Evolutionary conservation across 2,797 vertebrate species (phyloP), one percentile per base, ranked within the genome.

Genomic region (Macrochelys suwanniensis): DNA sequence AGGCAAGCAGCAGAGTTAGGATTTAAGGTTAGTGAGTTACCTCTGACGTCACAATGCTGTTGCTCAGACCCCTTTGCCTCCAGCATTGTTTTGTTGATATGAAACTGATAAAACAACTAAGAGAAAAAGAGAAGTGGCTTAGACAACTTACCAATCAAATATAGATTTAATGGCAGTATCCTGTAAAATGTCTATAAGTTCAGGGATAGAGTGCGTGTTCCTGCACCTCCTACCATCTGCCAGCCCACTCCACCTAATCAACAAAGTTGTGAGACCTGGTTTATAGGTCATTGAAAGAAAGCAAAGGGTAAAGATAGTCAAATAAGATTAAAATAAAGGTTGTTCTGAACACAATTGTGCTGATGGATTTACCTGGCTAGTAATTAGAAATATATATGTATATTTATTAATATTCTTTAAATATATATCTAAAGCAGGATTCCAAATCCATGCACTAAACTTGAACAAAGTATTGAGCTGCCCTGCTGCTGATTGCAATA

Each of bases 101-200:
- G 91, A 83, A 82, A 71, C 61, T 84, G 84, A 89, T 68, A 68
- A 85, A 95, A 90, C 59, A 89, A 53, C 74, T 80, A 2, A 56
- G 92, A 83, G 89, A 81, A 92, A 76, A 76, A 47, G 51, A n/a
- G 33, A 83, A 93, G 33, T 78, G n/a, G 19, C n/a, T 11, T 88
- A 92, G 12, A 76, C 6, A 76, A 47, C 19, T 68, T 68, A 37
- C n/a, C 50, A 86, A 90, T 80, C 3, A 47, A 26, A 1, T 74
- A 87, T 13, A 53, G 45, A 17, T 85, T 96, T 90, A 47, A 82
- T 37, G 56, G 12, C 49, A 83, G 5, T 8, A 13, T 77, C n/a
- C 83, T 93, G 89, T 68, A 91, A 93, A 95, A 92, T 90, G 92
- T 56, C 21, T 42, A 50, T 59, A 47, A 8, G 45, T 92, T 92